Base-by-base conservation (phyloP, 2,888 invertebrate genomes). In the Schizaphis graminum region DNA sequence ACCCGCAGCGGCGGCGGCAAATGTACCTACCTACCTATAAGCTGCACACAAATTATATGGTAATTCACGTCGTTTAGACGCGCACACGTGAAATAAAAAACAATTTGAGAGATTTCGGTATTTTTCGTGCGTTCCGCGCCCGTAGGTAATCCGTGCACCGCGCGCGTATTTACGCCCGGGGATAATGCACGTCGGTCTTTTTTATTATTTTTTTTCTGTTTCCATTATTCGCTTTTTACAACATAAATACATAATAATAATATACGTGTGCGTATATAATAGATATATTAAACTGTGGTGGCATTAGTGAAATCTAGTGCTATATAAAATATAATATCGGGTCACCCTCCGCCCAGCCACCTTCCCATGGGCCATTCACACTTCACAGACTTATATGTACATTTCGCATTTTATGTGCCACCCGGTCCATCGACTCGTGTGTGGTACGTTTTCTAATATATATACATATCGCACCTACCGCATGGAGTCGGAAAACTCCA, bases 21-120 rank as follows among this genome's bases (percentile, higher is more conserved):
- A 77, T 35, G 77, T 77, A 67, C n/a, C n/a, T 84, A 67, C n/a
- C n/a, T 84, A 41, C 44, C 44, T 47, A 85, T 85, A 57, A 56
- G 84, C n/a, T n/a, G n/a, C 44, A 67, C 47, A 85, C 89, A 90
- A 85, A 93, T 93, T 90, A 90, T 93, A 93, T 85, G 93, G 89
- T 93, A 90, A 93, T 90, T 93, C 93, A 85, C 93, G 84, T 90
- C 93, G 89, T 85, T 85, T 93, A 89, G 89, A 85, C 89, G 56
- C 35, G 92, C 84, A 90, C 89, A 93, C 89, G 92, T 92, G 88
- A 13, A 92, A 89, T 89, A 88, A 92, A 92, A 92, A 92, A 92
- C 88, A 89, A 92, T 89, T 92, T 92, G 41, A 92, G 88, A 92
- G 77, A 89, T 53, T 49, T 47, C 49, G 8, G 41, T 35, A 8